These are phyloP conservation scores for Synergus gifuensis DNA, from an alignment of 2,888 invertebrate genomes.

Conservation along the genomic window DNA sequence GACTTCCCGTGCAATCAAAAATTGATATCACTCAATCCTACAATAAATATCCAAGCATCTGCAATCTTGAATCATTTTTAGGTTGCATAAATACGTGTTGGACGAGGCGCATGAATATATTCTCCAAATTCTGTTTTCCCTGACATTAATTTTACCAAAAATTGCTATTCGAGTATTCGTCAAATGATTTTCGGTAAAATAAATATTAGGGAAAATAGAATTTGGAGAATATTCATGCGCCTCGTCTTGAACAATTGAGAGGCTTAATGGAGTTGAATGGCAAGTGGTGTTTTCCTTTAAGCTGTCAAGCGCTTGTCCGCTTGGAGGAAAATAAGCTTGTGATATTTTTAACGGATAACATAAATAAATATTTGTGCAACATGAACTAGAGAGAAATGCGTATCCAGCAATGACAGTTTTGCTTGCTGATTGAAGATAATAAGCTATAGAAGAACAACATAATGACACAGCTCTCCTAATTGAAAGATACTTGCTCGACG, in stretches of 20 bases:
- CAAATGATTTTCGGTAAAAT: no score
- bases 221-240: no score
- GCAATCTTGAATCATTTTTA: neutral
- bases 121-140: no score
- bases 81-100: neutral
- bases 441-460: slow-evolving; percentile 21
- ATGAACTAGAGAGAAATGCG: slow-evolving; percentile 14
- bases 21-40: neutral
- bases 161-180: no score
- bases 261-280: slow-evolving; percentile 5
- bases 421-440: slow-evolving; percentile 13
- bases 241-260: neutral
- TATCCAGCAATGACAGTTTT: slow-evolving; percentile 29
- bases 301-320: neutral
- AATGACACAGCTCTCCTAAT: slow-evolving; percentile 20
- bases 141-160: no score
- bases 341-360: slow-evolving; percentile 21
- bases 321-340: neutral
- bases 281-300: slow-evolving; percentile 6
- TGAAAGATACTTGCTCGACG: slow-evolving; percentile 15
- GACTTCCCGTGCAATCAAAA: neutral
- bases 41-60: no score
- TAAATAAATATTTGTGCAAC: slow-evolving; percentile 23
- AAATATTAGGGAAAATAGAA: no score
- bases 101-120: no score